Evolutionary conservation across 2,888 invertebrate species (phyloP).

Genomic region (Opisthograptis luteolata): DNA sequence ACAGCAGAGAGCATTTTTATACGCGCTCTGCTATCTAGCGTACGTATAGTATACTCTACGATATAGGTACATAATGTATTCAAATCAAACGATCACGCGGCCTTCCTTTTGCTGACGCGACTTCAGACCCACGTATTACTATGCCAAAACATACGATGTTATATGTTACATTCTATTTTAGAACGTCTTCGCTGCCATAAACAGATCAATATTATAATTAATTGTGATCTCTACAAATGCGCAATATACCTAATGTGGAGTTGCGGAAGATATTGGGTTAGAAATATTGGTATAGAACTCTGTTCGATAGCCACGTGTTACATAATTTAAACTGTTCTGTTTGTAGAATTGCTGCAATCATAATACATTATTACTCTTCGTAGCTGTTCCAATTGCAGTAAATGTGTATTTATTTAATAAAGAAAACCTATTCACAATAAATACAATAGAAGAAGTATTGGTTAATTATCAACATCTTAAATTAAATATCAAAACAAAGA

Average conservation of each 20-base stretch:
- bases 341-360: background rate
- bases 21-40: background rate
- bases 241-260: slow-evolving; percentile 4
- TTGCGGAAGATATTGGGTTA: background rate
- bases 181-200: slow-evolving; percentile 11
- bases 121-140: slow-evolving; percentile 10
- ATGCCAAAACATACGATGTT: slow-evolving; percentile 19
- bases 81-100: slow-evolving; percentile 8
- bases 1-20: background rate
- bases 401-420: background rate
- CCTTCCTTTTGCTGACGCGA: slow-evolving; percentile 11
- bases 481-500: no score
- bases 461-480: no score
- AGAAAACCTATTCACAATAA: no score
- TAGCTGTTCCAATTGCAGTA: background rate
- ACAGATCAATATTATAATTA: slow-evolving; percentile 7
- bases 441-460: no score
- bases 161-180: slow-evolving; percentile 20
- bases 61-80: slow-evolving; percentile 1
- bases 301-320: background rate
- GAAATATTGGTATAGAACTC: background rate
- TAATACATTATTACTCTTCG: background rate
- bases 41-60: background rate
- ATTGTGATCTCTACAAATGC: slow-evolving; percentile 2
- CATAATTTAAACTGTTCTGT: background rate